These are phyloP conservation scores for Cygnus olor DNA, from an alignment of 2,797 vertebrate species.

Conservation along the genomic window DNA sequence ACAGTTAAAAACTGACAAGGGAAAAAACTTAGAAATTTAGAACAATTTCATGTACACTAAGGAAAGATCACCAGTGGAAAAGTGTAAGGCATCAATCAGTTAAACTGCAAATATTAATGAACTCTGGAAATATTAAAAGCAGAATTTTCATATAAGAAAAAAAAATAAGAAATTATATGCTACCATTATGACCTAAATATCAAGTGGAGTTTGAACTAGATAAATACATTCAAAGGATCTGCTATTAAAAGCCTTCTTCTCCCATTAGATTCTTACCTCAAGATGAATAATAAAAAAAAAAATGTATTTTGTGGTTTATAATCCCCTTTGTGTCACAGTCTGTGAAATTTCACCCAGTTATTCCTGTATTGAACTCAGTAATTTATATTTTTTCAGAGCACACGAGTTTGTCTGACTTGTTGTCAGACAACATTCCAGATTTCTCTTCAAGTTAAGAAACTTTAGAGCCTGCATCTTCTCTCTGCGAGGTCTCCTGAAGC, in stretches of 20 bases:
- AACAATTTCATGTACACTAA: background rate
- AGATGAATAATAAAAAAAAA: background rate
- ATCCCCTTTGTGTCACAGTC: background rate
- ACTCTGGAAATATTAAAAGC: background rate
- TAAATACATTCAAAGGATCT: background rate
- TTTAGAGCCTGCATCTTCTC: background rate
- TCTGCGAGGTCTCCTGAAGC: background rate
- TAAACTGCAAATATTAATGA: background rate
- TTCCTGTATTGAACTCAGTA: background rate
- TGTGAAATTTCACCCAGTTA: background rate
- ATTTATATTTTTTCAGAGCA: background rate
- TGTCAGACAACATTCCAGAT: background rate
- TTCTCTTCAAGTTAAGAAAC: background rate
- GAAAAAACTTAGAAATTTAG: background rate
- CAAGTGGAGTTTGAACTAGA: background rate
- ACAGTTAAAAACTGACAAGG: background rate
- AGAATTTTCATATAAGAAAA: background rate
- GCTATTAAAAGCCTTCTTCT: background rate
- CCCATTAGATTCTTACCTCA: background rate
- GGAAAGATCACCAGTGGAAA: background rate
- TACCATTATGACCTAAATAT: background rate
- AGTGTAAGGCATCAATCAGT: background rate
- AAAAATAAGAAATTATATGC: background rate
- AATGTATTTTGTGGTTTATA: background rate
- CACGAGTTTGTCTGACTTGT: background rate